A percentile compares a stretch with the other conserved stretches of the same genome.
phyloP scores from a whole-genome alignment of 2,797 vertebrate genomes.

The Micropoecilia bifurca region DNA sequence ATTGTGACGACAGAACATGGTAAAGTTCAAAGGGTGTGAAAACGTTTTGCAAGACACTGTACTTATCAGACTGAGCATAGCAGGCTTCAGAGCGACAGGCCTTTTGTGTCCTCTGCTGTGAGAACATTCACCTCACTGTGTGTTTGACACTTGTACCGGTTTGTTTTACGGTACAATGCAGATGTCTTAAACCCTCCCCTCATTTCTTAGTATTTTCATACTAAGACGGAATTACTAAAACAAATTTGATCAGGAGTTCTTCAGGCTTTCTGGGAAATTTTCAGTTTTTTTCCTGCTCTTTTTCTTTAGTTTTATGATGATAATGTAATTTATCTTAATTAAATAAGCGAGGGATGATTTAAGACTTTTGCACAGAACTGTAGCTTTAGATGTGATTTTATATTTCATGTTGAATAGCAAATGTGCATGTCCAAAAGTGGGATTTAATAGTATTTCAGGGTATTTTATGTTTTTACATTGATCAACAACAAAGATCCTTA shows the following conservation, averaged over 20 bases:
- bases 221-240: background rate
- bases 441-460: background rate
- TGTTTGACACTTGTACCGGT: background rate
- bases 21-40: background rate
- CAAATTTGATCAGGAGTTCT: background rate
- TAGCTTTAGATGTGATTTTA: slow-evolving; percentile 1
- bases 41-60: background rate
- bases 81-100: background rate
- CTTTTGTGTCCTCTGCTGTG: slow-evolving; percentile 15
- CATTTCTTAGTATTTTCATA: background rate
- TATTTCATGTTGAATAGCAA: background rate
- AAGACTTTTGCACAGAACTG: background rate
- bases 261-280: background rate
- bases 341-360: background rate
- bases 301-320: background rate
- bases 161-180: background rate
- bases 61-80: background rate
- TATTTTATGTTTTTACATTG: background rate
- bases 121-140: slow-evolving; percentile 9
- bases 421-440: background rate
- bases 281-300: background rate
- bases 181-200: background rate
- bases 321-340: background rate
- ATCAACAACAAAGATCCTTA: background rate
- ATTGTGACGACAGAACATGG: background rate